phyloP scores from a whole-genome alignment of 1,140 invertebrate genomes.

The Tachypleus tridentatus region DNA sequence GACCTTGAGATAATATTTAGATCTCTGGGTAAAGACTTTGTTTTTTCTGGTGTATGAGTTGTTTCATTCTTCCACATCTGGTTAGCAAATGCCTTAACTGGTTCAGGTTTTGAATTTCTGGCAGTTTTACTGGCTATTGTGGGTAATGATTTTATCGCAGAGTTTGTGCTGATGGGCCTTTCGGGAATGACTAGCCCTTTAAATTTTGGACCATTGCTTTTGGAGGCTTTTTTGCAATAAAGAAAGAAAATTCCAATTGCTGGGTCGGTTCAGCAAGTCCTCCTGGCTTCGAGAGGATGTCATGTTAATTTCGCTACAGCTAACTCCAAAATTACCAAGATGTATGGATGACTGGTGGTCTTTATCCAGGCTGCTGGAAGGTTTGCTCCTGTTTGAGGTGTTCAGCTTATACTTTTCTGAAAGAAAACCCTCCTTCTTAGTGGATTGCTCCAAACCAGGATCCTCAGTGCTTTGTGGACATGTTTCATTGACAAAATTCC shows the following conservation, averaged over 20 bases:
- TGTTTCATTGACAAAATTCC: too few relatives aligned
- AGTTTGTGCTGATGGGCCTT: conserved; percentile 18
- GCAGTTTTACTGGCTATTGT: conserved; percentile 60
- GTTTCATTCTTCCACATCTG: too few relatives aligned
- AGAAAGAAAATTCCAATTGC: not conserved
- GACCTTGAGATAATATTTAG: not conserved
- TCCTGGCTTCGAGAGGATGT: not conserved
- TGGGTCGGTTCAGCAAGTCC: conserved; percentile 20
- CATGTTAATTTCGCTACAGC: too few relatives aligned
- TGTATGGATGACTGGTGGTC: too few relatives aligned
- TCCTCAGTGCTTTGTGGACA: too few relatives aligned
- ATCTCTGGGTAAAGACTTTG: conserved; percentile 16
- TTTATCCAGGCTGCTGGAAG: too few relatives aligned
- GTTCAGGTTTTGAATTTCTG: conserved; percentile 34
- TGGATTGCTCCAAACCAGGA: too few relatives aligned
- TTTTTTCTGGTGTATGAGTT: not conserved
- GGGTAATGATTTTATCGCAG: conserved; percentile 41
- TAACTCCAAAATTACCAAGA: too few relatives aligned
- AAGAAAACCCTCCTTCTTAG: too few relatives aligned
- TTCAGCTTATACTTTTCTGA: too few relatives aligned
- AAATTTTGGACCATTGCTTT: conserved; percentile 44
- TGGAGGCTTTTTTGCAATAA: too few relatives aligned
- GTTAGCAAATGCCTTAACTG: conserved; percentile 12
- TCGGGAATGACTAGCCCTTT: conserved; percentile 75
- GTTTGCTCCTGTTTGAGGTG: too few relatives aligned